phyloP scores from a whole-genome alignment of 2,888 invertebrate genomes.

The Drosophila mettleri region DNA sequence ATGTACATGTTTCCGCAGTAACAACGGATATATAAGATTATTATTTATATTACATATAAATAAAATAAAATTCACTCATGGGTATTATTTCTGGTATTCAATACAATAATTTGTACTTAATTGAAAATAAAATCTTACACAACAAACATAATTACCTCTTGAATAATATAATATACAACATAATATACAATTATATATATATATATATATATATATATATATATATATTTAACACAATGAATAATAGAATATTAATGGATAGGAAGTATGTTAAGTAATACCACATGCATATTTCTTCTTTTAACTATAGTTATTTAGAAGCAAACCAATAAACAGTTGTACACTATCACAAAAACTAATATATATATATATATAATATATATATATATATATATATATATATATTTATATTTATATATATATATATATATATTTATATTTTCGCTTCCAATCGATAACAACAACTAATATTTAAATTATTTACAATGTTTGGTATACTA shows the following conservation, averaged over 20 bases:
- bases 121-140: conserved; percentile 17
- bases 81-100: conserved; percentile 15
- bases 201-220: conserved; percentile 19
- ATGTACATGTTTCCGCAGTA: neutral
- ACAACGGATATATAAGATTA: neutral
- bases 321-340: neutral
- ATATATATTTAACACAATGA: conserved; percentile 9
- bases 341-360: neutral
- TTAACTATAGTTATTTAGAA: conserved; percentile 2
- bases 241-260: conserved; percentile 6
- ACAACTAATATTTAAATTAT: neutral
- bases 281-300: conserved; percentile 21
- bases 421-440: neutral
- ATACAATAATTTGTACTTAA: conserved; percentile 12
- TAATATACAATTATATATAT: no score
- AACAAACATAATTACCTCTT: conserved; percentile 45
- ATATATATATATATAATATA: conserved; percentile 3
- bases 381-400: neutral
- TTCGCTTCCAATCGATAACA: neutral
- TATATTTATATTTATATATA: neutral
- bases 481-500: conserved; percentile 1
- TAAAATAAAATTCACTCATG: conserved; percentile 19
- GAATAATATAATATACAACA: conserved; percentile 26
- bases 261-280: conserved; percentile 11
- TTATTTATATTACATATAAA: conserved; percentile 19